Base-by-base conservation (phyloP, 2,113 vertebrate species). In the Calidris pygmaea region DNA sequence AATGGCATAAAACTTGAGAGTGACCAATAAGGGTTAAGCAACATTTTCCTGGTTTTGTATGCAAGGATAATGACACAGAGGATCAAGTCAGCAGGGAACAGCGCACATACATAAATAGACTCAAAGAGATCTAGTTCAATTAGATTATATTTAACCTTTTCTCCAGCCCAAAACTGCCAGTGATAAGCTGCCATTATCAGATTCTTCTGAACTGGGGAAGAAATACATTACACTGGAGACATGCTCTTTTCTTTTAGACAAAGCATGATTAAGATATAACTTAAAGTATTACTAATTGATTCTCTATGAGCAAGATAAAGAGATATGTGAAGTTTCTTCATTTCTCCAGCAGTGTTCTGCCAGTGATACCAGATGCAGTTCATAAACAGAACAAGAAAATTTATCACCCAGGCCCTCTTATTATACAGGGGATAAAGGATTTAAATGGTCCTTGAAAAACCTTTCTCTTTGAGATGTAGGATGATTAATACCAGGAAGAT, bases 71-170 rank as follows among this genome's bases (percentile, higher is more conserved):
- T 59, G 47, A 45, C 72, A 70, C 1, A 73, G 74, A 72, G 29
- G 63, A 90, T 63, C 85, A 65, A 66, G 62, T 73, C 85, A 83
- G 75, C 41, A 19, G 75, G 41, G 63, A 87, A 30, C 21, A 63
- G 68, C 8, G 17, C 10, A 43, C 60, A n/a, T 65, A 37, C 4
- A 2, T 66, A 55, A 83, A 85, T 32, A 30, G 6, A 24, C 45
- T 91, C 45, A 73, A 68, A 94, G 29, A 85, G 50, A 91, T 87
- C 71, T 78, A 82, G 52, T 92, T 96, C 83, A 88, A 5, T 23
- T 20, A 80, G 74, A 82, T 82, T 82, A 89, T 62, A 72, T 82
- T 92, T 81, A 93, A 95, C 70, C 62, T 95, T 87, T 87, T 63
- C 30, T 39, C 94, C 47, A 52, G 56, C 41, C 59, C 37, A 34